These are phyloP conservation scores for Macquaria ambigua DNA, from an alignment of 2,113 vertebrate species.

Conservation along the genomic window DNA sequence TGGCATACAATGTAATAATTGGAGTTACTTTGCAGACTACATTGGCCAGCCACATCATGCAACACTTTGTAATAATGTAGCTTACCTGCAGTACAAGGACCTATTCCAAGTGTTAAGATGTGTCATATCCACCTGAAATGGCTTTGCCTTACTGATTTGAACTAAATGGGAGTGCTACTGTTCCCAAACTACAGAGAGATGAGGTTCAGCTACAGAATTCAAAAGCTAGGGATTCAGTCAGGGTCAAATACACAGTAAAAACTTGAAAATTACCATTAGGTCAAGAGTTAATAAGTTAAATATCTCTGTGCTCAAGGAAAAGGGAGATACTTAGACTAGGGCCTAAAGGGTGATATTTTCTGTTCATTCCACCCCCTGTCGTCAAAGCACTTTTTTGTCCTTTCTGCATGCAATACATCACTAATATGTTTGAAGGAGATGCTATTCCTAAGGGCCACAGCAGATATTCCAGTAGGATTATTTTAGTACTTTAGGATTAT, in stretches of 20 bases:
- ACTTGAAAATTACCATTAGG: too few relatives aligned
- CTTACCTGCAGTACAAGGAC: too few relatives aligned
- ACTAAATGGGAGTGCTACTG: background rate
- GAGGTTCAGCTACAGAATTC: background rate
- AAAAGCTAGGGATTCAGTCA: background rate
- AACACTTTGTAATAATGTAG: too few relatives aligned
- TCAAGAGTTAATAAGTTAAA: too few relatives aligned
- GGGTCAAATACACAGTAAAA: too few relatives aligned
- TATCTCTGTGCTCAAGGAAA: background rate
- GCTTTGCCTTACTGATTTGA: background rate
- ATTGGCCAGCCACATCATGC: too few relatives aligned
- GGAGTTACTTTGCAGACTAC: too few relatives aligned
- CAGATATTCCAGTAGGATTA: background rate
- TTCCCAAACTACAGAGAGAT: background rate
- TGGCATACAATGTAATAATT: too few relatives aligned
- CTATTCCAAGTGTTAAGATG: background rate
- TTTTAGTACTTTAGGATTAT: too few relatives aligned
- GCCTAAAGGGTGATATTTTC: background rate
- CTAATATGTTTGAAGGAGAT: background rate
- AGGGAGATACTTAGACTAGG: background rate
- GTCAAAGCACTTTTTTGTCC: background rate
- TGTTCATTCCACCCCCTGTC: background rate
- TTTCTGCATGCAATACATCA: background rate
- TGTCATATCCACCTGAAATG: background rate
- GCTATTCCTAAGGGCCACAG: too few relatives aligned